These are phyloP conservation scores for Sebastes baramenuke DNA, from an alignment of 2,797 vertebrate species.

Conservation along the genomic window DNA sequence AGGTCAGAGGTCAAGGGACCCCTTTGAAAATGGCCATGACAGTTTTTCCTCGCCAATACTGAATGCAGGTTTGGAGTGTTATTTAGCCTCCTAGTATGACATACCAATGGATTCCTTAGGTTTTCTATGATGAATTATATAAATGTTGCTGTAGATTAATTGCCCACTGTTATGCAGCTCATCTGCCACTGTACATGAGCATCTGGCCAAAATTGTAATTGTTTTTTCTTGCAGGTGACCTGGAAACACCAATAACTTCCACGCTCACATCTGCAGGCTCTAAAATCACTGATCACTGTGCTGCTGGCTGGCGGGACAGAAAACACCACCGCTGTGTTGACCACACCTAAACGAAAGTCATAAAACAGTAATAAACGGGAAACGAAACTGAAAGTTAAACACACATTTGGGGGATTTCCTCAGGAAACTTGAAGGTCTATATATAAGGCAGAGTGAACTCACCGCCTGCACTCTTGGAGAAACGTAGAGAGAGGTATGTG, in stretches of 20 bases:
- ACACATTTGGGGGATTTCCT: neutral
- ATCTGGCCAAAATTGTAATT: neutral
- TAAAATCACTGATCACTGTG: too few relatives aligned
- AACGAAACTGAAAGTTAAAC: neutral
- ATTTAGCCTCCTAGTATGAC: too few relatives aligned
- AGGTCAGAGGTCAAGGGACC: too few relatives aligned
- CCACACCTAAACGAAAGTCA: neutral
- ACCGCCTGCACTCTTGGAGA: too few relatives aligned
- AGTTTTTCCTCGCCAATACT: too few relatives aligned
- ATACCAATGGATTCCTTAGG: too few relatives aligned
- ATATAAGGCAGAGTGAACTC: neutral
- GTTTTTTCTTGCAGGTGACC: neutral
- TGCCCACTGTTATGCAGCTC: neutral
- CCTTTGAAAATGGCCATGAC: too few relatives aligned
- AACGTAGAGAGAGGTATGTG: neutral
- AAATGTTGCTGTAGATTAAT: neutral
- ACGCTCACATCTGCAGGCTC: neutral
- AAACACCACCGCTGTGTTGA: neutral
- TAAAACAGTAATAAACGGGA: neutral
- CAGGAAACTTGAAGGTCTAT: neutral
- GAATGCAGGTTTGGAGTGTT: too few relatives aligned
- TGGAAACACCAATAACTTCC: neutral
- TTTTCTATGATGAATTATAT: too few relatives aligned
- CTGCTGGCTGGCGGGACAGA: neutral
- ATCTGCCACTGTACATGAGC: neutral